phyloP scores from a whole-genome alignment of 2,888 invertebrate species.

The Oeneis ivallda region DNA sequence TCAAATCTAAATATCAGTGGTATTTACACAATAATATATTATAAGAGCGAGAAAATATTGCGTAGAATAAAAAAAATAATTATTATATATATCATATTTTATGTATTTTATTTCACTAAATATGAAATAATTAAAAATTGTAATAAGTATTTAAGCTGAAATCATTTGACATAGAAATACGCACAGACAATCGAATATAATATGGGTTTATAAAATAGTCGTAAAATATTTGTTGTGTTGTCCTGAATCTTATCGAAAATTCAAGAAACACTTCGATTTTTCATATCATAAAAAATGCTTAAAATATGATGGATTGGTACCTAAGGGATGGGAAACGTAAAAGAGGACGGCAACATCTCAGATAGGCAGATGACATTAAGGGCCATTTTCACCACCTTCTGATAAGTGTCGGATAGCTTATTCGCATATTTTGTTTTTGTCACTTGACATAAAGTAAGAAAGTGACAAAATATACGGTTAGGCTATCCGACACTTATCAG shows the following conservation, averaged over 20 bases:
- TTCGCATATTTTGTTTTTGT: no score
- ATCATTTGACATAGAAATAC: not conserved
- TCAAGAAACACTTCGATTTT: not conserved
- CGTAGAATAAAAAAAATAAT: not conserved
- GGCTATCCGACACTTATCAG: no score
- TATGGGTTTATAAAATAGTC: not conserved
- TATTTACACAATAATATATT: not conserved
- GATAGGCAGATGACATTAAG: no score
- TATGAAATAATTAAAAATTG: slow-evolving; percentile 3
- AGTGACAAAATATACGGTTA: no score
- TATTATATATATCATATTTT: not conserved
- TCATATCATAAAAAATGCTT: no score
- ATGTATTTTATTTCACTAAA: not conserved
- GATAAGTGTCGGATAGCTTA: no score
- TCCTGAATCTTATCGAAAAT: not conserved
- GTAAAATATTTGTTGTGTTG: no score
- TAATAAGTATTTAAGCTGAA: not conserved
- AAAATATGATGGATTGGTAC: no score
- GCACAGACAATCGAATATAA: not conserved
- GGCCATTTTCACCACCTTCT: no score
- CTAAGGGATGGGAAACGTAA: no score
- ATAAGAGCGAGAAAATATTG: not conserved
- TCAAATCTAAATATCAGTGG: not conserved
- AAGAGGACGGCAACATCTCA: no score
- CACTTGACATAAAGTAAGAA: no score